A percentile compares a stretch with the other conserved stretches of the same genome.
phyloP scores from a whole-genome alignment of 2,888 invertebrate genomes.

The Syrphus vitripennis region DNA sequence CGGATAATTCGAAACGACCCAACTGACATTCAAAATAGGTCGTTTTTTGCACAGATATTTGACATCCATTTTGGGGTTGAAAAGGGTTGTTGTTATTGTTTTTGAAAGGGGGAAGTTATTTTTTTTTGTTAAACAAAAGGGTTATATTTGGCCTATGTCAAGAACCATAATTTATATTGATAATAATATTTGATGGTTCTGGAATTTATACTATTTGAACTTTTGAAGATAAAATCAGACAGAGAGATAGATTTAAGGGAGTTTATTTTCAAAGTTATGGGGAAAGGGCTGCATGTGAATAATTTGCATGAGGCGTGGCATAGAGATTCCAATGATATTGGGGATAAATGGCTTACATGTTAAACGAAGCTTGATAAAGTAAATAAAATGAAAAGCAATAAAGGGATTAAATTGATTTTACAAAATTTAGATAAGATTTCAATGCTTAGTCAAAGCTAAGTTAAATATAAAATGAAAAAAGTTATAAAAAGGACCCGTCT shows the following conservation, averaged over 20 bases:
- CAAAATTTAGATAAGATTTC: too few relatives aligned
- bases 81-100: neutral
- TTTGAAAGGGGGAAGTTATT: neutral
- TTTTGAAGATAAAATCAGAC: neutral
- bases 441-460: too few relatives aligned
- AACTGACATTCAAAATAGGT: neutral
- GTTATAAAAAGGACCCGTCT: too few relatives aligned
- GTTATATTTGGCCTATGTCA: too few relatives aligned
- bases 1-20: neutral
- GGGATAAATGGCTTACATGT: neutral
- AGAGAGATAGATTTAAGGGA: neutral
- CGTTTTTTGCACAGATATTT: neutral
- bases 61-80: neutral
- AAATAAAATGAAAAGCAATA: neutral
- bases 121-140: neutral
- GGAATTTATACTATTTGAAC: neutral
- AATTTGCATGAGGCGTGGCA: too few relatives aligned
- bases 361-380: neutral
- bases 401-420: too few relatives aligned
- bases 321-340: neutral
- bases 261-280: neutral
- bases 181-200: neutral
- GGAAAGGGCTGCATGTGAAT: neutral
- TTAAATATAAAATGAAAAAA: too few relatives aligned
- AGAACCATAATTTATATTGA: neutral